These are phyloP conservation scores for Gymnodraco acuticeps DNA, from an alignment of 2,797 vertebrate species.

Conservation along the genomic window DNA sequence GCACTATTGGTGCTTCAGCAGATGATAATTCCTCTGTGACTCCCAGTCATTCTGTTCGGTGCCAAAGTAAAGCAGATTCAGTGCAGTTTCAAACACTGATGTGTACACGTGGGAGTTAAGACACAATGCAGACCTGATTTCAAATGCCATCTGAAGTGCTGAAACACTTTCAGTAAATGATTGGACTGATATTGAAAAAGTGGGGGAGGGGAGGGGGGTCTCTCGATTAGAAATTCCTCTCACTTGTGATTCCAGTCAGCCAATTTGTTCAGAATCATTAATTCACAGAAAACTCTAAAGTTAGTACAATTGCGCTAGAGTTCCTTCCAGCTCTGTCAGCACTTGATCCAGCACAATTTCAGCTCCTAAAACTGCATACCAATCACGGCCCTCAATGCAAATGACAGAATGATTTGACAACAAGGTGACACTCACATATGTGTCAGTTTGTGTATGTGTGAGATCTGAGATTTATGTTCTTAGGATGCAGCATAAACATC, in stretches of 20 bases:
- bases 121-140: slow-evolving; percentile 33
- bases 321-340: slow-evolving; percentile 25
- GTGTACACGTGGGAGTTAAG: slow-evolving; percentile 26
- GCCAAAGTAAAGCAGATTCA: slow-evolving; percentile 23
- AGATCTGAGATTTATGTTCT: neutral
- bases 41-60: slow-evolving; percentile 18
- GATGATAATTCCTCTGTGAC: slow-evolving; percentile 8
- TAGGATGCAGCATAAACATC: neutral
- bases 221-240: slow-evolving; percentile 12
- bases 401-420: slow-evolving; percentile 8
- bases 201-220: neutral
- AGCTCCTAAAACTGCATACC: slow-evolving; percentile 20
- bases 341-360: neutral
- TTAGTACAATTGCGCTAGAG: slow-evolving; percentile 8
- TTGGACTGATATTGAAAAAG: slow-evolving; percentile 7
- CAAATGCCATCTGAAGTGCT: slow-evolving; percentile 25
- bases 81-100: slow-evolving; percentile 21
- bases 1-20: slow-evolving; percentile 18
- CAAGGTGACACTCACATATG: neutral
- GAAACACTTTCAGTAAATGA: slow-evolving; percentile 19
- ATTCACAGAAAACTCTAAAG: neutral
- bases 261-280: slow-evolving; percentile 10
- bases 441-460: too few relatives aligned
- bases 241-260: slow-evolving; percentile 12
- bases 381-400: slow-evolving; percentile 8